Conservation (phyloP, 2,113 vertebrate genomes). For the Microcebus murinus region DNA sequence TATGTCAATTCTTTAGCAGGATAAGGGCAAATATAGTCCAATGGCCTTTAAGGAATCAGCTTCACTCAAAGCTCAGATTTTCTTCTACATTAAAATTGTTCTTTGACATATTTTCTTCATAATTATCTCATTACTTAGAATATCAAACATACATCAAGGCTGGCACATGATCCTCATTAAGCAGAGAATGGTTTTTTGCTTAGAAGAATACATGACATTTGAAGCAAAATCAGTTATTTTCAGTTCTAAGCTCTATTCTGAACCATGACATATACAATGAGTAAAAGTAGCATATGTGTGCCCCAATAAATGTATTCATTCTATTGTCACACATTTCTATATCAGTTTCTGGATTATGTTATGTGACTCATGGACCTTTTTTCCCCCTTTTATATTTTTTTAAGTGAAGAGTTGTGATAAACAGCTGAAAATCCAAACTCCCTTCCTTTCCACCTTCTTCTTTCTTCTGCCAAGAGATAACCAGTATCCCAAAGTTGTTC, state of each 20-base stretch:
- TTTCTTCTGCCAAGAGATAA: neutral
- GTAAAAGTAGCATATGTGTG: neutral
- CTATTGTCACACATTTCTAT: neutral
- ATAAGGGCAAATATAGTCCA: neutral
- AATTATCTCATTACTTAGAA: neutral
- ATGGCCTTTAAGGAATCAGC: neutral
- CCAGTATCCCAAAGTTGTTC: neutral
- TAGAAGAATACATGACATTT: neutral
- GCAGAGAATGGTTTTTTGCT: neutral
- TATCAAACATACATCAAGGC: neutral
- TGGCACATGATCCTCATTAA: neutral
- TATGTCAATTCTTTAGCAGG: neutral
- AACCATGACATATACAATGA: neutral
- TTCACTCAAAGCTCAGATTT: neutral
- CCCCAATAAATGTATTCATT: neutral
- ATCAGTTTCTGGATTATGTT: neutral
- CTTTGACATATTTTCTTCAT: neutral
- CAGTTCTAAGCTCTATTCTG: neutral
- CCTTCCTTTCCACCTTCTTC: neutral
- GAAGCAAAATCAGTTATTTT: conserved; percentile 5
- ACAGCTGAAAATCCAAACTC: neutral
- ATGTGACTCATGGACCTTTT: neutral
- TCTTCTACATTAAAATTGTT: neutral
- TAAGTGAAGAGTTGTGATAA: neutral
- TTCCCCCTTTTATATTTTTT: neutral